These are phyloP conservation scores for Drosophila kanapiae DNA, from an alignment of 1,140 invertebrate genomes.

Conservation along the genomic window DNA sequence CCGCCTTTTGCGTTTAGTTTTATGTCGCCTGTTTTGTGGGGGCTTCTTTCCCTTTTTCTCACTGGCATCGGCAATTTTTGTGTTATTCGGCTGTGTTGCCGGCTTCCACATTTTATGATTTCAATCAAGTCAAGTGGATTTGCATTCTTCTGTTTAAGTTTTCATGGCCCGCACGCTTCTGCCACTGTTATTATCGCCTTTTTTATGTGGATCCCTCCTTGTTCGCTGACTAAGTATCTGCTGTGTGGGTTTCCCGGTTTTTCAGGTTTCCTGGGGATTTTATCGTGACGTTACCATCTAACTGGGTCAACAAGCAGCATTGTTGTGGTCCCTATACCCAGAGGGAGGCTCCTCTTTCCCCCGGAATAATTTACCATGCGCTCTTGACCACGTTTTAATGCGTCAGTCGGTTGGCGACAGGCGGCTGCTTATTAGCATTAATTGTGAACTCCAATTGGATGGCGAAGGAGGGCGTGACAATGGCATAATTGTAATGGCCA, in stretches of 20 bases:
- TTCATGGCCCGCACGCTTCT: constrained; percentile 52
- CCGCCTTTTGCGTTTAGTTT: constrained; percentile 54
- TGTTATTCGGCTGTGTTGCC: constrained; percentile 35
- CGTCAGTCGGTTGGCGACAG: constrained; percentile 14
- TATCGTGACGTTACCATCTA: constrained; percentile 61
- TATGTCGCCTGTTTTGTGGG: constrained; percentile 60
- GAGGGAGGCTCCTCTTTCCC: constrained; percentile 5
- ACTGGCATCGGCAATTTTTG: constrained; percentile 51
- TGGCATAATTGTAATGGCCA: constrained; percentile 62
- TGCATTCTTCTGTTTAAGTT: constrained; percentile 65
- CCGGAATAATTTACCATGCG: constrained; percentile 38
- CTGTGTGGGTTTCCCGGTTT: constrained; percentile 1
- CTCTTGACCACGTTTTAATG: constrained; percentile 64
- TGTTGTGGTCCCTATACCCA: constrained; percentile 24
- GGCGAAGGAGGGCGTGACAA: constrained; percentile 38
- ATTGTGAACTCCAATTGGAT: constrained; percentile 54
- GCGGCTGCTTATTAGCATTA: constrained; percentile 65
- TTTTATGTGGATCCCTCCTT: constrained; percentile 22
- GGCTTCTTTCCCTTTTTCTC: background rate
- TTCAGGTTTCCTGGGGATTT: constrained; percentile 20
- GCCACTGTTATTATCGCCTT: constrained; percentile 56
- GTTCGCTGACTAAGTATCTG: background rate
- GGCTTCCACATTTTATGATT: constrained; percentile 58
- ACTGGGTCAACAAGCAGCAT: constrained; percentile 65
- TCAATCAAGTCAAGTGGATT: constrained; percentile 82